Base-by-base conservation (phyloP, 1,140 invertebrate species). In the Saccostrea cuccullata region DNA sequence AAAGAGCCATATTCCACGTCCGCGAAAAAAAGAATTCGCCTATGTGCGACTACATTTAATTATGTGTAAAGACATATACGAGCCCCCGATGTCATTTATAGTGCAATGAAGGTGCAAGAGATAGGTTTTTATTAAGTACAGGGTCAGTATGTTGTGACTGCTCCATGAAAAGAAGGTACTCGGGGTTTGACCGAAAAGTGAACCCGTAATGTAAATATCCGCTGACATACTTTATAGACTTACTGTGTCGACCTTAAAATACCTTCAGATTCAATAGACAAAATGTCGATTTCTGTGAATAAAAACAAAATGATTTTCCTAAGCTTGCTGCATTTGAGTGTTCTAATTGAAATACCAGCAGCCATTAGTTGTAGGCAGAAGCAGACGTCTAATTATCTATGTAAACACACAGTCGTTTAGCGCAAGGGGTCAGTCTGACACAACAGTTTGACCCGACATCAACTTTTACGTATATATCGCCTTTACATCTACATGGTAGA, bases 381-480 rank as follows among this genome's bases (percentile, higher is more conserved):
- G 26, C 70, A 77, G 70, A 26, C 70, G 70, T 36, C 11, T 77
- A 77, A 77, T 77, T 77, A 77, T 77, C 23, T 36, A 77, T 77
- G 70, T 77, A 77, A 77, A 77, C 70, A 77, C 70, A 30, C 26
- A 77, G 70, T 30, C 70, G 70, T 77, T 77, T 77, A 26, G 70
- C 23, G 26, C 23, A 36, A 36, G 3, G 70, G 70, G 70, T 77
- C 70, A 77, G 11, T 5, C 70, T 77, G 70, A 77, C 70, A 77
- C 26, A 77, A 77, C 70, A 77, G 70, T 26, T 30, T 77, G 70
- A 77, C 70, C 70, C 70, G 70, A 77, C 23, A 26, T 77, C 70
- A 77, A 77, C 70, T 77, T 77, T 77, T 77, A 77, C 23, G 70
- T 77, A 77, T 77, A 77, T 77, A 77, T 77, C 70, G 70, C 23